Percentiles rank a stretch among this genome's conserved stretches.
These are phyloP conservation scores for Hypomesus transpacificus DNA, from an alignment of 2,113 vertebrate species.

Conservation along the genomic window DNA sequence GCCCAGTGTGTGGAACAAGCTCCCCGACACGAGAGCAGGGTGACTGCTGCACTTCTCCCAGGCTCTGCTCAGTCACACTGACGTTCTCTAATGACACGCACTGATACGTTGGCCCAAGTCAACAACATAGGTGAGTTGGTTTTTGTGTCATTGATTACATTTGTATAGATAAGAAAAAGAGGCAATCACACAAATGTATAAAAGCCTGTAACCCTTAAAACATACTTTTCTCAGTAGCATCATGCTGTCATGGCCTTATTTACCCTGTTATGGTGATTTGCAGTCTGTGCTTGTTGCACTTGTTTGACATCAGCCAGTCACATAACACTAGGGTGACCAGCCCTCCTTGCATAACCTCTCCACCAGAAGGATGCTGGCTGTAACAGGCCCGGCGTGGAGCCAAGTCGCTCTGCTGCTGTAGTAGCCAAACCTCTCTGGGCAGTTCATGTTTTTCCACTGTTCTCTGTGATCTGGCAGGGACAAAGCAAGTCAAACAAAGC, in stretches of 20 bases:
- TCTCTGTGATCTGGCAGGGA: neutral
- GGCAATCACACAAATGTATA: neutral
- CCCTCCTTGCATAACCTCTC: neutral
- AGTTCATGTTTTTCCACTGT: neutral
- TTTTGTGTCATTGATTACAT: no score
- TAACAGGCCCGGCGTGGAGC: neutral
- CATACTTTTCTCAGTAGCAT: neutral
- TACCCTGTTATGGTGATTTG: neutral
- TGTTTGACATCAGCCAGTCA: neutral
- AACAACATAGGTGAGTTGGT: slow-evolving; percentile 35
- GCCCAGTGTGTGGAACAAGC: slow-evolving; percentile 27
- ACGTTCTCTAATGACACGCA: no score
- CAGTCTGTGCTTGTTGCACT: neutral
- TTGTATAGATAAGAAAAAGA: neutral
- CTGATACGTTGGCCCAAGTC: slow-evolving; percentile 26
- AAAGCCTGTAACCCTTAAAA: neutral
- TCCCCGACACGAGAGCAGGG: neutral
- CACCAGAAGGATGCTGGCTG: neutral
- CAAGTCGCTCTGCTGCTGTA: neutral
- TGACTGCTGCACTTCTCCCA: neutral
- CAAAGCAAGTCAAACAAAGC: neutral
- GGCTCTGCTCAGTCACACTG: neutral
- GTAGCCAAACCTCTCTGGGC: neutral
- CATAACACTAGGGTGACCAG: neutral
- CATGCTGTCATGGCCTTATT: neutral